A percentile compares a stretch with the other conserved stretches of the same genome.
Conservation (phyloP, 2,888 invertebrate genomes). For the Dascillus cervinus region DNA sequence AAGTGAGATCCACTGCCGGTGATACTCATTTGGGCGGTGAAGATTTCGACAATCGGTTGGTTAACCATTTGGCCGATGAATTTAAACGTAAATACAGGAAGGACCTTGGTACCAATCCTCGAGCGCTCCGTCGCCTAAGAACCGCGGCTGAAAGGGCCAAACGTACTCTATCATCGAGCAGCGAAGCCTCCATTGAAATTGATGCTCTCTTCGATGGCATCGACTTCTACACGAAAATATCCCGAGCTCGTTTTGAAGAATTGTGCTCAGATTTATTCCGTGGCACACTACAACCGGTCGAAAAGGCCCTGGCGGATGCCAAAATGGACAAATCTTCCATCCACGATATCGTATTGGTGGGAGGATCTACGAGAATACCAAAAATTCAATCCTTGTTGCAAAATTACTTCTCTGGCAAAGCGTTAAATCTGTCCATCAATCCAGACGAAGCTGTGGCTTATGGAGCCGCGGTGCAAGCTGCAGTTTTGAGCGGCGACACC, state of each 20-base stretch:
- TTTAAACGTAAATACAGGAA: constrained; percentile 65
- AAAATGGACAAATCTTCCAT: constrained; percentile 70
- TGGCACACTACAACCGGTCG: constrained; percentile 62
- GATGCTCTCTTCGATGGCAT: constrained; percentile 70
- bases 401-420: constrained; percentile 62
- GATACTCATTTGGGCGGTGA: constrained; percentile 46
- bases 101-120: constrained; percentile 56
- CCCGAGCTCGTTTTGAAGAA: constrained; percentile 70
- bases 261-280: constrained; percentile 64
- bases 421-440: constrained; percentile 36
- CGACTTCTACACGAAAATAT: constrained; percentile 64
- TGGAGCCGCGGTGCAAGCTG: constrained; percentile 37
- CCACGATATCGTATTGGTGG: constrained; percentile 74
- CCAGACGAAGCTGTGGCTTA: constrained; percentile 40
- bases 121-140: constrained; percentile 60
- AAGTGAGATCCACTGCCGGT: constrained; percentile 48
- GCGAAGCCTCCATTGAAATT: constrained; percentile 67
- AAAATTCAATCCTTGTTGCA: constrained; percentile 68
- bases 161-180: constrained; percentile 67
- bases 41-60: constrained; percentile 53
- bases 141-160: constrained; percentile 74
- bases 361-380: constrained; percentile 74
- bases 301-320: constrained; percentile 65
- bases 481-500: constrained; percentile 39
- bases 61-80: constrained; percentile 60